Evolutionary conservation across 2,113 vertebrate species (phyloP), one percentile per base, ranked within the genome.

Genomic region (Crotalus tigris): DNA sequence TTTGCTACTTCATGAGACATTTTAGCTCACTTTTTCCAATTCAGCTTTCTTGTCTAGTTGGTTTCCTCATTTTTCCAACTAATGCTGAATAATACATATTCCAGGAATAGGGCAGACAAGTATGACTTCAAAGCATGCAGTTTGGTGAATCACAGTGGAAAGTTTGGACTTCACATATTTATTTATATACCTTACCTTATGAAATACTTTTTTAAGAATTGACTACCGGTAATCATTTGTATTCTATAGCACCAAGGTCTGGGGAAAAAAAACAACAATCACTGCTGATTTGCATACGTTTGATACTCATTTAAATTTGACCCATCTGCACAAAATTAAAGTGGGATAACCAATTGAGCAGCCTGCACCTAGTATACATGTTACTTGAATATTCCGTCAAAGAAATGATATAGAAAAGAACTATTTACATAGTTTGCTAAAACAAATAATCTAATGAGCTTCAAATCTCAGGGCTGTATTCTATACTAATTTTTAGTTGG

Each of bases 81-180:
- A 61, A 85, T 93, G 85, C 64, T 11, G 13, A 85, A 61, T 92
- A 92, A 81, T 0, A 55, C 46, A 55, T 91, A 90, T 92, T 90
- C 86, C 87, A 0, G 0, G 88, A 75, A 85, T 87, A 64, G 21
- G 85, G 44, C 21, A 61, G 15, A 57, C 29, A 90, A 64, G 7
- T 85, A 91, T 55, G 51, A 91, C 44, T 33, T 44, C 6, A 24
- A 24, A 55, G 57, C 13, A 85, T 39, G n/a, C 90, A 57, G 0
- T 87, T 12, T 61, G 15, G 29, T 92, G 26, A 51, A 39, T 92
- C 46, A 64, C 46, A 64, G 33, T 59, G 44, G 54, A 91, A 46
- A 87, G 29, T 58, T 51, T 49, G 55, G 17, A 46, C 17, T n/a
- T 49, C 55, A 85, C 8, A n/a, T 49, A 59, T 58, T 85, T 91